Base-by-base conservation (phyloP, 2,113 vertebrate species). In the Platysteira castanea region DNA sequence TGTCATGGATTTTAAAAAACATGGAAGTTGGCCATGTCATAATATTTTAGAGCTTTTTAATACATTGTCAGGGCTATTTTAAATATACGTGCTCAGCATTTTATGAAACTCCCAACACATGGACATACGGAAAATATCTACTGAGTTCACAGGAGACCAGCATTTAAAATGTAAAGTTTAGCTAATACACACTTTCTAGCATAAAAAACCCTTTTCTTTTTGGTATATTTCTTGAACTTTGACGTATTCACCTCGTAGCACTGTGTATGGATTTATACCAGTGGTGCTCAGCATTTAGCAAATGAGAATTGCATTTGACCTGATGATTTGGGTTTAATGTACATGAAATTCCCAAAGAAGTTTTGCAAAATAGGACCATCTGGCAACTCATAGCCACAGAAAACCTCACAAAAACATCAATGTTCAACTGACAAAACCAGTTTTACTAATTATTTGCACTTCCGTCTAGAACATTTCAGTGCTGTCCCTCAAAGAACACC, bases 1-100 rank as follows among this genome's bases (percentile, higher is more conserved):
- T 97, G 90, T 97, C 89, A 95, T 57, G 91, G 96, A 95, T 97
- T 95, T 97, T 94, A 96, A 89, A 96, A 97, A 97, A 83, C 91
- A 94, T 97, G 96, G 93, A 97, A 97, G 94, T 97, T 95, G 92
- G 94, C 92, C 95, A 92, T 97, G 93, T 95, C 91, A 96, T 95
- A 97, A 95, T 96, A 97, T 95, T 95, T 97, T 96, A 96, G 95
- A 92, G 85, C 69, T 94, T 94, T 94, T 96, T 94, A 85, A 96
- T 97, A 96, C 77, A 84, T 95, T 96, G 95, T 97, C 96, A 97
- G 94, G 97, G 71, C 69, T 96, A 97, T 97, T 97, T 97, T 96
- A 95, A 97, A 96, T 96, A 93, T 95, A 96, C 21, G 21, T 92
- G 96, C 92, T 97, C 97, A 97, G 96, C 96, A 96, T 97, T 97